These are phyloP conservation scores for Macquaria ambigua DNA, from an alignment of 2,113 vertebrate species.

Conservation along the genomic window DNA sequence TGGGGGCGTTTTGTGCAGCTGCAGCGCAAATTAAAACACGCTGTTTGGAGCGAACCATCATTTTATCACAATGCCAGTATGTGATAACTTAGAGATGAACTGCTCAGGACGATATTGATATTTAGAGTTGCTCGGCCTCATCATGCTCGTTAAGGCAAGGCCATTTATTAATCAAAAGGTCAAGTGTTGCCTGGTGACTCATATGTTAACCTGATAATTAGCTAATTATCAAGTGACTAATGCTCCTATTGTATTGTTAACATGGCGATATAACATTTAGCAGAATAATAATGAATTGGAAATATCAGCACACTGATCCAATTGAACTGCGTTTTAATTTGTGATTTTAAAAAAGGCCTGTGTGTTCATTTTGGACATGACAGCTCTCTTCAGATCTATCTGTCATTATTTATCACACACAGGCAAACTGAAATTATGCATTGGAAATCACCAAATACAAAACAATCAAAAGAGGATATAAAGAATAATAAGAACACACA, in stretches of 20 bases:
- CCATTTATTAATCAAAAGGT: constrained; percentile 26
- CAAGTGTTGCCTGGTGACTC: neutral
- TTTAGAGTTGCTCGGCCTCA: neutral
- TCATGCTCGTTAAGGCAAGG: neutral
- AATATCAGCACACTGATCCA: neutral
- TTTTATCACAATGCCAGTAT: neutral
- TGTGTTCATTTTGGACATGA: neutral
- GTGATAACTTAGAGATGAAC: neutral
- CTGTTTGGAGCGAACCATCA: neutral
- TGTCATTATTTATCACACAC: neutral
- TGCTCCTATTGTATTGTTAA: neutral
- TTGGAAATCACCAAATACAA: neutral
- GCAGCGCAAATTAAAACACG: constrained; percentile 13
- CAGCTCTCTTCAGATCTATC: neutral
- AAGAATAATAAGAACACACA: too few species aligned
- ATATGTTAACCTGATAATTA: constrained; percentile 3
- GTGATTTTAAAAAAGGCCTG: neutral
- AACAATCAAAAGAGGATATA: neutral
- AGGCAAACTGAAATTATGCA: neutral
- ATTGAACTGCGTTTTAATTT: neutral
- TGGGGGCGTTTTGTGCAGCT: neutral
- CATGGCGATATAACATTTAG: neutral
- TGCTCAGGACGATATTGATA: neutral
- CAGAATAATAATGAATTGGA: neutral
- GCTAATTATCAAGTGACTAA: neutral